Evolutionary conservation across 2,888 invertebrate species (phyloP), one percentile per base, ranked within the genome.

Genomic region (Ptilodon capucinus): DNA sequence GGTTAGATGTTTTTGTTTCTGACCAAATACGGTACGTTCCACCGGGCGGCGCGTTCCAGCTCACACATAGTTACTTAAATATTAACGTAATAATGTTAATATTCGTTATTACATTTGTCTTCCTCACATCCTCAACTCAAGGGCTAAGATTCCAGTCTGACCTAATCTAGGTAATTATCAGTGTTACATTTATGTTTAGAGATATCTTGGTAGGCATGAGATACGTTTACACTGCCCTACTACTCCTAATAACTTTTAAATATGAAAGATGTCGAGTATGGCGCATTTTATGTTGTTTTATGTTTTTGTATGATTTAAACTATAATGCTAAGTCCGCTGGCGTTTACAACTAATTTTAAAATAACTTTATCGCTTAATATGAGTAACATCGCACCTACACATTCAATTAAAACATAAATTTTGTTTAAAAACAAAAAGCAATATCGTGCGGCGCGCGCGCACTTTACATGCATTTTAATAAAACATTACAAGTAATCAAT

Each of bases 1-100:
- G 84, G 88, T 86, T 81, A 84, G 76, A 71, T 81, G 76, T 78
- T 75, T 75, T 82, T 89, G 87, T 88, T 82, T 84, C 79, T 84
- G 83, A 78, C 75, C 80, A 85, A 81, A 79, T 79, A 82, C 74
- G 66, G 52, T 50, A 50, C 43, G 57, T 47, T 48, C 61, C 51
- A 54, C 46, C 53, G 53, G 50, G 51, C 53, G 55, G 54, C 46
- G 49, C 53, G 56, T 52, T 55, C 46, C 49, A 53, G 48, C 58
- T 53, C 50, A 43, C 46, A 23, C 30, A 62, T 74, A 74, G 72
- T 74, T 49, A 44, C 28, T 28, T 11, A 28, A 25, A 25, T 25
- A 25, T 8, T 11, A 28, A 28, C 28, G n/a, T 28, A 57, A n/a
- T n/a, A n/a, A n/a, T n/a, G n/a, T n/a, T n/a, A n/a, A n/a, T n/a